A percentile compares a stretch with the other conserved stretches of the same genome.
phyloP scores from a whole-genome alignment of 1,140 invertebrate genomes.

The Pemphigus obesinymphae region DNA sequence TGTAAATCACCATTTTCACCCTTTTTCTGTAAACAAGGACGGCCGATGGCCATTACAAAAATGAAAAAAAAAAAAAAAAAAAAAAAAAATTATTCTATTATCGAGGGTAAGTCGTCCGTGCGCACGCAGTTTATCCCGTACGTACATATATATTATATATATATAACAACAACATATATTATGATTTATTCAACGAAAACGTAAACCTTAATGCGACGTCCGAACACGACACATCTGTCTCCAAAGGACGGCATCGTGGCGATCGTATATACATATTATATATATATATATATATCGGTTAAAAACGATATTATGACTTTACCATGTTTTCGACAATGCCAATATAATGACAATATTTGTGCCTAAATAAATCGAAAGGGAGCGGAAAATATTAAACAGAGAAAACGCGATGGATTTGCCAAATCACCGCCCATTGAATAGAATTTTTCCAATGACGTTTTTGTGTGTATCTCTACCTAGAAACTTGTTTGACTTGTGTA shows the following conservation, averaged over 20 bases:
- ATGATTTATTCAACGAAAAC: not conserved
- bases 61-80: not conserved
- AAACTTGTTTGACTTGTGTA: too few species aligned
- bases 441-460: not conserved
- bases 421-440: not conserved
- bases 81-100: not conserved
- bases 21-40: slow-evolving; percentile 6
- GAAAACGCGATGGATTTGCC: not conserved
- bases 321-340: not conserved
- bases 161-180: not conserved
- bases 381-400: not conserved
- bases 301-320: not conserved
- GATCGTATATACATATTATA: not conserved
- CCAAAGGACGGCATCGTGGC: too few species aligned
- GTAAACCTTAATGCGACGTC: not conserved
- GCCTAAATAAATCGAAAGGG: not conserved
- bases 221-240: not conserved
- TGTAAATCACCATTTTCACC: slow-evolving; percentile 25
- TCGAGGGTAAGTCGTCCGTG: not conserved
- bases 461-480: too few species aligned
- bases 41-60: slow-evolving; percentile 1
- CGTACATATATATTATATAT: too few species aligned
- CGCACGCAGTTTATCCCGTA: not conserved
- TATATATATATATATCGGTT: not conserved
- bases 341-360: not conserved